Conservation (phyloP, 2,888 invertebrate species). For the Anagyrus pseudococci region DNA sequence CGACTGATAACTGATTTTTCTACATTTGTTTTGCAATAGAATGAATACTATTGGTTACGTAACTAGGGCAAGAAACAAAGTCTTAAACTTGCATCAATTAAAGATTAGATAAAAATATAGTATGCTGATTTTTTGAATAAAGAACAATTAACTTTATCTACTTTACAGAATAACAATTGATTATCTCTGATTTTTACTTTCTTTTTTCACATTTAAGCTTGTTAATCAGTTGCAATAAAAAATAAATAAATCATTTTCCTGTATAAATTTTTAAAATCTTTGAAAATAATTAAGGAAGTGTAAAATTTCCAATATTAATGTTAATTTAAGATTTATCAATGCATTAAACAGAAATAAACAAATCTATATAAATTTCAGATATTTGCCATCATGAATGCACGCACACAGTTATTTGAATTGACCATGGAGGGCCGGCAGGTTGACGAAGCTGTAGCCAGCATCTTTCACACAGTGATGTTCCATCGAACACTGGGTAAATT, state of each 20-base stretch:
- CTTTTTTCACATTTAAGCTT: not conserved
- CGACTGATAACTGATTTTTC: not conserved
- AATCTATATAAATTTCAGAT: not conserved
- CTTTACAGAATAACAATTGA: not conserved
- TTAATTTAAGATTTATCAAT: not conserved
- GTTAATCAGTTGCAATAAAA: too few species aligned
- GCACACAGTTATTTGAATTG: conserved; percentile 81
- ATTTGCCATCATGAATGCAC: conserved; percentile 73
- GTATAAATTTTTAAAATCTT: too few species aligned
- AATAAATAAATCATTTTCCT: too few species aligned
- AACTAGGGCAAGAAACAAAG: not conserved
- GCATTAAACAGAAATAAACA: not conserved
- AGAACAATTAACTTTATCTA: not conserved
- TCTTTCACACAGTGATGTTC: conserved; percentile 91
- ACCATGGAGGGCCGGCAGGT: conserved; percentile 90
- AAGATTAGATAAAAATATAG: not conserved
- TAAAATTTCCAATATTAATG: too few species aligned
- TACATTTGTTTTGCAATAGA: not conserved
- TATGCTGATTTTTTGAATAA: not conserved
- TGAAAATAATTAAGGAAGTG: too few species aligned
- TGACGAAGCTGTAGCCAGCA: conserved; percentile 88
- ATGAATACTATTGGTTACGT: not conserved
- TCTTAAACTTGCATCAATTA: conserved; percentile 1
- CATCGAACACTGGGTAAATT: conserved; percentile 93
- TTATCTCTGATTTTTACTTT: too few species aligned